These are phyloP conservation scores for Drosophila mettleri DNA, from an alignment of 2,888 invertebrate genomes.

Conservation along the genomic window DNA sequence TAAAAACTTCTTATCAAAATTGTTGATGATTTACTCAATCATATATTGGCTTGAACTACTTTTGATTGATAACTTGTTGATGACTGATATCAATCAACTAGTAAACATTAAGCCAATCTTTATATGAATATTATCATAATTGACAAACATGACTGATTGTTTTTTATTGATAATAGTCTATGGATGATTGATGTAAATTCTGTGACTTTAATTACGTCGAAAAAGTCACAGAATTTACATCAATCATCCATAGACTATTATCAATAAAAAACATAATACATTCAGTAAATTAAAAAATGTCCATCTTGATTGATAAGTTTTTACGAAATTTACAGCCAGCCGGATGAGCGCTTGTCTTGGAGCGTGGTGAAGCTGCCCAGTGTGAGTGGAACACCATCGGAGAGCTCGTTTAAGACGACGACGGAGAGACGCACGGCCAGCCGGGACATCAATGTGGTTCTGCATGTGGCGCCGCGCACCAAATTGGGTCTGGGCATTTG, in stretches of 20 bases:
- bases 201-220: too few species aligned
- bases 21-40: not conserved
- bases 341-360: conserved; percentile 92
- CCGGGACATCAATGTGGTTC: conserved; percentile 90
- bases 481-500: conserved; percentile 95
- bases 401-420: conserved; percentile 70
- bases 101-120: too few species aligned
- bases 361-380: conserved; percentile 88
- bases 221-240: too few species aligned
- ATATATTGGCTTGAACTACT: not conserved
- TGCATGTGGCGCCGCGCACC: conserved; percentile 92
- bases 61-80: too few species aligned
- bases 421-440: conserved; percentile 74
- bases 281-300: too few species aligned
- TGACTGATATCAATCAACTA: not conserved
- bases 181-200: too few species aligned
- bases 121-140: too few species aligned
- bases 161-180: too few species aligned
- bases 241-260: too few species aligned
- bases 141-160: too few species aligned
- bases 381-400: conserved; percentile 79
- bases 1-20: too few species aligned
- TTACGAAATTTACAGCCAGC: conserved; percentile 51
- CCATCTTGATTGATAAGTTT: not conserved
- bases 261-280: too few species aligned